phyloP scores from a whole-genome alignment of 1,140 invertebrate genomes.

The Nasonia longicornis region DNA sequence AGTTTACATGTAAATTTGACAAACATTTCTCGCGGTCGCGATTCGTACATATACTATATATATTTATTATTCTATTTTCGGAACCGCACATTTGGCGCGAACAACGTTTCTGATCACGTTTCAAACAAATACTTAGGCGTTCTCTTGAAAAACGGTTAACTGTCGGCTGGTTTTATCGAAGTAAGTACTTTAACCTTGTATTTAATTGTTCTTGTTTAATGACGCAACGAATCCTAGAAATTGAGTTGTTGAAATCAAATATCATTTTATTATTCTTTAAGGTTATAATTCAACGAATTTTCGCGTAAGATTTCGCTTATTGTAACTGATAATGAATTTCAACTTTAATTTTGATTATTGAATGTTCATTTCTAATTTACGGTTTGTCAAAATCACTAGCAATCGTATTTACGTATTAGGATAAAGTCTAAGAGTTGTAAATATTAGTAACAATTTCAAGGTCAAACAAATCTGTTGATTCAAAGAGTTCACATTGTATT shows the following conservation, averaged over 20 bases:
- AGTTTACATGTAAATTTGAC: too few species aligned
- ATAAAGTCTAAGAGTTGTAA: background rate
- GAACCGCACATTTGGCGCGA: conserved; percentile 41
- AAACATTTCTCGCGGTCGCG: too few species aligned
- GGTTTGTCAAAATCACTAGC: background rate
- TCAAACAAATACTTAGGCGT: conserved; percentile 33
- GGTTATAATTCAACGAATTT: conserved; percentile 12
- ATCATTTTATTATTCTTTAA: background rate
- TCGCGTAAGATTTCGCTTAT: background rate
- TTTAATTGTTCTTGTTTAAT: background rate
- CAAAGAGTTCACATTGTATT: background rate
- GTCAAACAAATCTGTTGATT: conserved; percentile 10
- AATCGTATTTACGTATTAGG: background rate
- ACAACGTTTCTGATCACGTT: conserved; percentile 39
- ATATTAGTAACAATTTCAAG: conserved; percentile 16
- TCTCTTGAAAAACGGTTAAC: conserved; percentile 26
- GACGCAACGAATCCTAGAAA: background rate
- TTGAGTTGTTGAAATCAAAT: background rate
- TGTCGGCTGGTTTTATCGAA: conserved; percentile 2
- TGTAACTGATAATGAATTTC: background rate
- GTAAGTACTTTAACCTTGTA: conserved; percentile 11
- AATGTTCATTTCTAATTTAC: background rate
- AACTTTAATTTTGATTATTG: background rate
- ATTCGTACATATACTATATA: conserved; percentile 10
- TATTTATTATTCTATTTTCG: conserved; percentile 37